Percentiles rank a stretch among this genome's conserved stretches.
These are phyloP conservation scores for Chaetops frenatus DNA, from an alignment of 2,113 vertebrate genomes.

Conservation along the genomic window DNA sequence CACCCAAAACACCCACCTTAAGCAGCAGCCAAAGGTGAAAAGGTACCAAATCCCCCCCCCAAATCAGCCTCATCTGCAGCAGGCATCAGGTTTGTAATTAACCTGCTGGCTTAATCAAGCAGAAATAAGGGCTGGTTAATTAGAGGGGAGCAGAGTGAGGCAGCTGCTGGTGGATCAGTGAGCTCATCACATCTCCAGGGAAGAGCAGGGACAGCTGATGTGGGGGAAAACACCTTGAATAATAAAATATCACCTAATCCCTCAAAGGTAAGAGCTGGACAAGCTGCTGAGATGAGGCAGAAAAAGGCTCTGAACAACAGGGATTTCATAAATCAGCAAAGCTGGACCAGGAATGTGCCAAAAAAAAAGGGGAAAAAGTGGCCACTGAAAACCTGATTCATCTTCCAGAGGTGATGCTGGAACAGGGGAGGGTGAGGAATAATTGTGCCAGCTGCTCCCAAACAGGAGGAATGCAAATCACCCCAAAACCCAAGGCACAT, in stretches of 20 bases:
- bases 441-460: not conserved
- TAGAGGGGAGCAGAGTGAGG: not conserved
- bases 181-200: not conserved
- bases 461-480: not conserved
- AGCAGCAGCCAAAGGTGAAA: not conserved
- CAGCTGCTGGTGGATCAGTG: not conserved
- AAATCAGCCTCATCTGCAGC: not conserved
- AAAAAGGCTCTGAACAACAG: not conserved
- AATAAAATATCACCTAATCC: not conserved
- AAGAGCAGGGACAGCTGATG: not conserved
- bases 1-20: not conserved
- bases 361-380: not conserved
- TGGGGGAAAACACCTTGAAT: not conserved
- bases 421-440: not conserved
- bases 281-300: not conserved
- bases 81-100: not conserved
- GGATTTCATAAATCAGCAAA: not conserved
- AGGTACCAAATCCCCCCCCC: not conserved
- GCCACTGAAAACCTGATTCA: not conserved
- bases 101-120: conserved; percentile 38
- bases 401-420: not conserved
- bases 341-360: not conserved
- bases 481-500: not conserved
- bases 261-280: not conserved
- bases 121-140: conserved; percentile 26